Base-by-base conservation (phyloP, 1,140 invertebrate genomes). In the Tetramorium parvispinum region DNA sequence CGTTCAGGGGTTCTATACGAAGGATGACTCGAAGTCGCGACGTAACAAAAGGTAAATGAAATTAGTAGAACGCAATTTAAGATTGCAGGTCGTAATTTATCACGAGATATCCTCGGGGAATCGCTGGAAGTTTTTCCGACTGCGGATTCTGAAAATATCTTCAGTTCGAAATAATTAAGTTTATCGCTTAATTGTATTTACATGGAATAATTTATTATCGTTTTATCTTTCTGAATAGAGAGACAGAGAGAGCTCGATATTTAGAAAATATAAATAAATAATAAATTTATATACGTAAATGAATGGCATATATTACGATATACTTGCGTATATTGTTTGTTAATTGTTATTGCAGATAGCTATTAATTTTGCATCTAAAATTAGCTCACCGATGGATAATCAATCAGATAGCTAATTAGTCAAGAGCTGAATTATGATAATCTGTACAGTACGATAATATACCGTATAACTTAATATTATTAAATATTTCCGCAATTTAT, bases 1-100 rank as follows among this genome's bases (percentile, higher is more conserved):
- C 79, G 93, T 94, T 79, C 94, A 94, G 68, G 93, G 93, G 73
- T 93, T 94, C 79, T 88, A 93, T 32, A 82, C 92, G 75, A 93
- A 93, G 59, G 92, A 94, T 85, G 93, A 93, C 65, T 91, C 93
- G 4, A 94, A 94, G 78, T 79, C 91, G 3, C 93, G 93, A 18
- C 91, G 91, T 68, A 87, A 88, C 2, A 93, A 94, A 86, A 94
- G 94, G 94, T 94, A 94, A 93, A 57, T 10, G 1, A 24, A 55
- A 89, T 82, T 27, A 37, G 8, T 5, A 10, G 10, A 11, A 53
- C 10, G 27, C n/a, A 53, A 13, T 57, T 79, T 21, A 32, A 32
- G 32, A 32, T 32, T 3, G 40, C 40, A 43, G 40, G 4, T 4
- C 40, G 40, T 43, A 43, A 43, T 43, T 10, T 43, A 6, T n/a